Percentiles rank a stretch among this genome's conserved stretches.
Evolutionary conservation across 2,113 vertebrate genomes (phyloP).

Genomic region (Atrichornis clamosus): DNA sequence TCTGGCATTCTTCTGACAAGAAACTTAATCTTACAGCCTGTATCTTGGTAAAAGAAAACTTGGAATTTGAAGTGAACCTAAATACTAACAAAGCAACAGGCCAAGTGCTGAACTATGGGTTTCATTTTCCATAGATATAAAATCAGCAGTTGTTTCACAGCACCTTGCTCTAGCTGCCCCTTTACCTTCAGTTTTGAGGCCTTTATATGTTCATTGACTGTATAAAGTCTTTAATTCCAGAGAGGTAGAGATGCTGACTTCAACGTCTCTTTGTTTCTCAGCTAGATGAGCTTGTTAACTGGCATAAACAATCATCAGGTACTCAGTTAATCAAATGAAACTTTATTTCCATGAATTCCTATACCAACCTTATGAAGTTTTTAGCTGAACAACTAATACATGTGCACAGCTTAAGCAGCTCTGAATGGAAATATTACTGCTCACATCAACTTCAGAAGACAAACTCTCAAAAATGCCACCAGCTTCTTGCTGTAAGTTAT

Average conservation of each 20-base stretch:
- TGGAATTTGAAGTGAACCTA: not conserved
- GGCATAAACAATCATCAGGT: not conserved
- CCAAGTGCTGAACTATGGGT: not conserved
- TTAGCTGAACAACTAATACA: not conserved
- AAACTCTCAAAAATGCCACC: not conserved
- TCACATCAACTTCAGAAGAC: not conserved
- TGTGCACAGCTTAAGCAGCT: not conserved
- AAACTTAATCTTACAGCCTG: not conserved
- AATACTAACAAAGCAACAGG: not conserved
- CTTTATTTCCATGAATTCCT: slow-evolving; percentile 33
- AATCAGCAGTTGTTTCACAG: not conserved
- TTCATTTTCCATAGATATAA: not conserved
- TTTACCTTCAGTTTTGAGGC: not conserved
- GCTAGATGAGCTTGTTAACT: not conserved
- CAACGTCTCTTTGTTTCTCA: not conserved
- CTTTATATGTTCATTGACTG: fast-evolving
- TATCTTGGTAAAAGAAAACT: not conserved
- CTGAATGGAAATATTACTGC: not conserved
- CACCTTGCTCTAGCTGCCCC: not conserved
- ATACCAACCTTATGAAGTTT: not conserved
- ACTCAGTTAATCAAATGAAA: not conserved
- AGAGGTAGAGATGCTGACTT: not conserved
- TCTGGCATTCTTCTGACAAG: not conserved
- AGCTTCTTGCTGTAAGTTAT: not conserved
- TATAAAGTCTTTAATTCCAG: not conserved